These are phyloP conservation scores for Brachyptera risi DNA, from an alignment of 2,888 invertebrate genomes.

Conservation along the genomic window DNA sequence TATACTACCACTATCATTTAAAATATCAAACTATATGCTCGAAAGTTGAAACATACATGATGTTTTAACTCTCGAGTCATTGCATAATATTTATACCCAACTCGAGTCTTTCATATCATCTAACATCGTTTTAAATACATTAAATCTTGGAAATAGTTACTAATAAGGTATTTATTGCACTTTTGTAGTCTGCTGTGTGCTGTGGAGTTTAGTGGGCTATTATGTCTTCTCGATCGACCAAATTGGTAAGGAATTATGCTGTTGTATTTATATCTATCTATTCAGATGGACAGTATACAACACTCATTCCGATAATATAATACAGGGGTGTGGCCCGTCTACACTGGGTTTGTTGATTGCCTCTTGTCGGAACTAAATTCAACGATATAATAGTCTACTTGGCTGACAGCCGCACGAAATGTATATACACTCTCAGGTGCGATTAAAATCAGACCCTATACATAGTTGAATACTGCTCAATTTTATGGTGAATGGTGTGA, in stretches of 20 bases:
- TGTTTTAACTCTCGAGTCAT: too few relatives aligned
- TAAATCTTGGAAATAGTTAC: too few relatives aligned
- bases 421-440: not conserved
- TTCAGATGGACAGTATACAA: too few relatives aligned
- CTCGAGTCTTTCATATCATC: too few relatives aligned
- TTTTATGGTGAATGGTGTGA: not conserved
- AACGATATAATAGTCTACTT: not conserved
- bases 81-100: too few relatives aligned
- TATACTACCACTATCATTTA: too few relatives aligned
- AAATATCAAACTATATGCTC: too few relatives aligned
- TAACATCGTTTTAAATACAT: too few relatives aligned
- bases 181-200: not conserved
- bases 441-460: not conserved
- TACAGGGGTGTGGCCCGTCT: slow-evolving; percentile 3
- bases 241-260: slow-evolving; percentile 21
- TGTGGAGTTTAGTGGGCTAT: slow-evolving; percentile 15
- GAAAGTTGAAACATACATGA: too few relatives aligned
- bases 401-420: not conserved
- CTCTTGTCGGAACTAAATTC: not conserved
- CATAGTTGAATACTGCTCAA: not conserved
- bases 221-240: slow-evolving; percentile 20
- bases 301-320: too few relatives aligned
- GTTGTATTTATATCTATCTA: too few relatives aligned
- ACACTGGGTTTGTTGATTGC: slow-evolving; percentile 1
- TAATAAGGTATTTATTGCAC: too few relatives aligned